A percentile compares a stretch with the other conserved stretches of the same genome.
Conservation (phyloP, 2,113 vertebrate genomes). For the Propithecus coquereli region DNA sequence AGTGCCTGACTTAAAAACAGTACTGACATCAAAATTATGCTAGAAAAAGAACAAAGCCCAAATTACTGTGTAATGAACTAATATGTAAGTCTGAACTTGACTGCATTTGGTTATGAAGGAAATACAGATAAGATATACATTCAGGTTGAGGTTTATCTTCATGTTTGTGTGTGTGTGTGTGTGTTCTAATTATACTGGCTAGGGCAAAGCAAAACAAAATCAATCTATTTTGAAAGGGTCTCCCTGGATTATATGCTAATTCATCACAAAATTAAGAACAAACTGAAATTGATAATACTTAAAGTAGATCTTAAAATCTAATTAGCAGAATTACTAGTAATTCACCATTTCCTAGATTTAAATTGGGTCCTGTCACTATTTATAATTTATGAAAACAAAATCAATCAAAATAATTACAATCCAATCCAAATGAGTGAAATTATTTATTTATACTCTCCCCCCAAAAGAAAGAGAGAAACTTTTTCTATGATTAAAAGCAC, state of each 20-base stretch:
- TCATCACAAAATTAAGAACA: conserved; percentile 44
- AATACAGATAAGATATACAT: background rate
- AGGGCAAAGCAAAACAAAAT: conserved; percentile 24
- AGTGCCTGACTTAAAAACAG: background rate
- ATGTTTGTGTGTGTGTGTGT: background rate
- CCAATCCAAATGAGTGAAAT: conserved; percentile 55
- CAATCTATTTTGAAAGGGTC: conserved; percentile 7
- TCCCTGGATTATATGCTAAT: conserved; percentile 27
- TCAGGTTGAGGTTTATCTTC: background rate
- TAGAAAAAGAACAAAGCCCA: conserved; percentile 8
- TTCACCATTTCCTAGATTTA: conserved; percentile 48
- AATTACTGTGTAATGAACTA: background rate
- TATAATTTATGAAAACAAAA: conserved; percentile 73
- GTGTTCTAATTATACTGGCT: background rate
- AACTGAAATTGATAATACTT: conserved; percentile 53
- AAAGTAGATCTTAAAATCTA: conserved; percentile 51
- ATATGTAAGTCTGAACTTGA: background rate
- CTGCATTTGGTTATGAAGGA: background rate
- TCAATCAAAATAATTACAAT: conserved; percentile 63
- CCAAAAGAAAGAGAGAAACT: conserved; percentile 15
- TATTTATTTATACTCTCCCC: conserved; percentile 63
- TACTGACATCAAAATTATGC: background rate
- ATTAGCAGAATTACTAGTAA: conserved; percentile 54
- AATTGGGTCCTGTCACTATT: conserved; percentile 69
- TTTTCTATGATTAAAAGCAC: conserved; percentile 53